Evolutionary conservation across 2,797 vertebrate genomes (phyloP), one percentile per base, ranked within the genome.

Genomic region (Denticeps clupeoides): DNA sequence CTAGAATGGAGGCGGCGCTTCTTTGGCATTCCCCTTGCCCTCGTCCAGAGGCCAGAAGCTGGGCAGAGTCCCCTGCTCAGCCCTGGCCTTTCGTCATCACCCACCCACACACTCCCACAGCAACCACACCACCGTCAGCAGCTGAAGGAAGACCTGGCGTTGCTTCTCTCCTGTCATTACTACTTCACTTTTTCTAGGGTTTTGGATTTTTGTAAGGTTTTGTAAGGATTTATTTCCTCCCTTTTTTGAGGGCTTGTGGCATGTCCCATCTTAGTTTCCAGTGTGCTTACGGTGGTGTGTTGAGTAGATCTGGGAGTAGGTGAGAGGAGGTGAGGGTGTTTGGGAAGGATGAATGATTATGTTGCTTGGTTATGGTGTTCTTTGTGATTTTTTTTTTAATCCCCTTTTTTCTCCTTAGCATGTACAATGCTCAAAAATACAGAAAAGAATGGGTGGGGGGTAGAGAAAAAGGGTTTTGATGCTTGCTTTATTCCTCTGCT

Each of bases 261-360:
- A 74, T 68, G 45, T 68, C 65, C 56, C 49, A 58, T 64, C 51
- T 54, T 63, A 55, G 51, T 61, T 64, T 73, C 46, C 61, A 53
- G 48, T 58, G 26, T n/a, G n/a, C n/a, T n/a, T n/a, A n/a, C n/a
- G n/a, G n/a, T n/a, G n/a, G n/a, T n/a, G n/a, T n/a, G n/a, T n/a
- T n/a, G n/a, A n/a, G n/a, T n/a, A n/a, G n/a, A n/a, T n/a, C n/a
- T n/a, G n/a, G n/a, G n/a, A n/a, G n/a, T n/a, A n/a, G n/a, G n/a
- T n/a, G n/a, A n/a, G n/a, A n/a, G n/a, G n/a, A n/a, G n/a, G n/a
- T n/a, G n/a, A n/a, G n/a, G n/a, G n/a, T n/a, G n/a, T n/a, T n/a
- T n/a, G n/a, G n/a, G n/a, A n/a, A n/a, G n/a, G n/a, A n/a, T n/a
- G n/a, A n/a, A n/a, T n/a, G n/a, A n/a, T n/a, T n/a, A n/a, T n/a